These are phyloP conservation scores for Alouatta caraya DNA, from an alignment of 2,797 vertebrate genomes.

Conservation along the genomic window DNA sequence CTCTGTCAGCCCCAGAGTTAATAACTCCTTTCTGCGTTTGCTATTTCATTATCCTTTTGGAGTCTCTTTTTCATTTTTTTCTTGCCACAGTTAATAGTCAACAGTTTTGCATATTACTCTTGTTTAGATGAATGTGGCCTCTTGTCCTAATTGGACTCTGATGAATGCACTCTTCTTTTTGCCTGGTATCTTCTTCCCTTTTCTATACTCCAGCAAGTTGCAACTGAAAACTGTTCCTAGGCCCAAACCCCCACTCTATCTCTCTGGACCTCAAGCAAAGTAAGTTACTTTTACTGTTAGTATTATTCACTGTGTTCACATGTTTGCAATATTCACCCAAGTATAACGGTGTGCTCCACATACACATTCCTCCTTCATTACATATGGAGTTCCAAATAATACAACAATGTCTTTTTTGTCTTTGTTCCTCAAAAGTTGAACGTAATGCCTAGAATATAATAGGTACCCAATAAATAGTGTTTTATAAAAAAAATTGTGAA, in stretches of 20 bases:
- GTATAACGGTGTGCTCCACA: not conserved
- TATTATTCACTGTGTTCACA: not conserved
- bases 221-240: not conserved
- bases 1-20: not conserved
- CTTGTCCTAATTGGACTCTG: not conserved
- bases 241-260: not conserved
- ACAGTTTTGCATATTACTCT: not conserved
- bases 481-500: not conserved
- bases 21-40: not conserved
- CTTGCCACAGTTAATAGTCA: not conserved
- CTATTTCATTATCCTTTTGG: not conserved
- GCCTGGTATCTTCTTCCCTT: not conserved
- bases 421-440: not conserved
- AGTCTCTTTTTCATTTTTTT: not conserved
- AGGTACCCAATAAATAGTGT: not conserved
- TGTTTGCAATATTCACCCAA: not conserved
- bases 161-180: not conserved
- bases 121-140: not conserved
- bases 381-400: not conserved
- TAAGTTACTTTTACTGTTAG: not conserved
- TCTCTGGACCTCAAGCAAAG: not conserved
- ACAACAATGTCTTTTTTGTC: not conserved
- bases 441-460: too few relatives aligned
- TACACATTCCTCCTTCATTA: rapidly evolving
- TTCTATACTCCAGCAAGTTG: not conserved